Evolutionary conservation across 2,113 vertebrate species (phyloP), one percentile per base, ranked within the genome.

Genomic region (Cololabis saira): DNA sequence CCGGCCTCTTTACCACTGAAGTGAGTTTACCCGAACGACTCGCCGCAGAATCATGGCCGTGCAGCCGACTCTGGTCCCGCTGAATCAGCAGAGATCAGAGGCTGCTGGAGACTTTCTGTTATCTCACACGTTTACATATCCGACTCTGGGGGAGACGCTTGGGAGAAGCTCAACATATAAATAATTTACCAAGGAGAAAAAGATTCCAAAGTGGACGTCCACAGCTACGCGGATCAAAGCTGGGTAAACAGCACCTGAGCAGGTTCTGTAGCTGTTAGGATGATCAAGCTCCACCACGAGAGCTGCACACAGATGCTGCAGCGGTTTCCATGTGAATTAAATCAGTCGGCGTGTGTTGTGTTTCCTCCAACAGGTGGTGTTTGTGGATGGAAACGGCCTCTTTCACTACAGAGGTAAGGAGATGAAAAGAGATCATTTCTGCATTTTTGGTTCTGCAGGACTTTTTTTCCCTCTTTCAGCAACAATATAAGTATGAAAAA

Each of bases 341-440:
- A 15, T 6, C 49, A 24, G 14, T 2, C 21, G 16, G 16, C 11
- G 16, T 47, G n/a, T 61, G 41, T 27, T 57, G 24, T 72, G 12
- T 81, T n/a, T 30, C 19, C 67, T 67, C 60, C 80, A 83, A 17
- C 81, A 98, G 96, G 96, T 98, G 5, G 91, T 99, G 48, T 90
- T 99, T 58, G 96, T 97, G 21, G 98, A 99, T 72, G 97, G 97
- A 33, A 99, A 99, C 5, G 98, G 98, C 11, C 64, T 98, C 65
- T 94, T 98, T 57, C 98, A 99, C 79, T 95, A 94, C 77, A 93
- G 92, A 95, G 97, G 97, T 74, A 43, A 70, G 58, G 7, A 6
- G 18, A 37, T 11, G 3, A 37, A 37, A 11, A 37, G 10, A 11
- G 10, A 37, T 7, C 3, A 37, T 37, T 37, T 37, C 33, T 37